A percentile compares a stretch with the other conserved stretches of the same genome.
phyloP scores from a whole-genome alignment of 2,888 invertebrate genomes.

The Spodoptera littoralis region DNA sequence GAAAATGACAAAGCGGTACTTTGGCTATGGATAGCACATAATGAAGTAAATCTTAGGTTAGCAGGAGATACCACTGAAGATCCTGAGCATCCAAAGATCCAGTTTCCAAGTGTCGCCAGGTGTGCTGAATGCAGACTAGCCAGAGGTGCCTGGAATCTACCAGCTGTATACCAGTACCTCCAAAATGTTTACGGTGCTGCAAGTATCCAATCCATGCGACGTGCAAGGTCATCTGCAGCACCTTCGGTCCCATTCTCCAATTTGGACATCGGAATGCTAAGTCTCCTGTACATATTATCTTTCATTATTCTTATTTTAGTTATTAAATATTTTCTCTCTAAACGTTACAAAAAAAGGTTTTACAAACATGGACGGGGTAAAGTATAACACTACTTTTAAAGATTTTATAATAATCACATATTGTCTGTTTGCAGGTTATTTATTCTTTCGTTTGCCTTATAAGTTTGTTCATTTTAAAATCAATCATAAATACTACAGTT shows the following conservation, averaged over 20 bases:
- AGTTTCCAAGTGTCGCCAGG: slow-evolving; percentile 92
- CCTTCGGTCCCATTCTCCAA: slow-evolving; percentile 88
- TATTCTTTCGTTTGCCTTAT: slow-evolving; percentile 14
- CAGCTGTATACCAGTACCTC: slow-evolving; percentile 90
- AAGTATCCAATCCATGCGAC: slow-evolving; percentile 68
- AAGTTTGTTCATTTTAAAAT: slow-evolving; percentile 11
- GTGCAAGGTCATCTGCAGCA: slow-evolving; percentile 62
- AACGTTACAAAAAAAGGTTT: slow-evolving; percentile 92
- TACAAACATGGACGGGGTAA: slow-evolving; percentile 92
- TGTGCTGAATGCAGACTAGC: slow-evolving; percentile 91
- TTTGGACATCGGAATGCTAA: slow-evolving; percentile 93
- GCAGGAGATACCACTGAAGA: slow-evolving; percentile 96
- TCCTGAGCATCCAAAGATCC: slow-evolving; percentile 95
- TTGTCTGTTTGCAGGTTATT: slow-evolving; percentile 29
- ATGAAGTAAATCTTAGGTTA: slow-evolving; percentile 96
- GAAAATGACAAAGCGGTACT: slow-evolving; percentile 93
- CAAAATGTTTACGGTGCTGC: slow-evolving; percentile 81
- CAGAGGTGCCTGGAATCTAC: slow-evolving; percentile 90
- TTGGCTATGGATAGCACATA: slow-evolving; percentile 98
- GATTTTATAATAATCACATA: slow-evolving; percentile 22
- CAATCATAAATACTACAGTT: not conserved
- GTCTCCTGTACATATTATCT: slow-evolving; percentile 93
- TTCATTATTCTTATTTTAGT: slow-evolving; percentile 93
- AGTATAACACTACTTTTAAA: slow-evolving; percentile 85
- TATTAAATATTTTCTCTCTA: slow-evolving; percentile 92